Base-by-base conservation (phyloP, 2,888 invertebrate genomes). In the Orthosia gracilis region DNA sequence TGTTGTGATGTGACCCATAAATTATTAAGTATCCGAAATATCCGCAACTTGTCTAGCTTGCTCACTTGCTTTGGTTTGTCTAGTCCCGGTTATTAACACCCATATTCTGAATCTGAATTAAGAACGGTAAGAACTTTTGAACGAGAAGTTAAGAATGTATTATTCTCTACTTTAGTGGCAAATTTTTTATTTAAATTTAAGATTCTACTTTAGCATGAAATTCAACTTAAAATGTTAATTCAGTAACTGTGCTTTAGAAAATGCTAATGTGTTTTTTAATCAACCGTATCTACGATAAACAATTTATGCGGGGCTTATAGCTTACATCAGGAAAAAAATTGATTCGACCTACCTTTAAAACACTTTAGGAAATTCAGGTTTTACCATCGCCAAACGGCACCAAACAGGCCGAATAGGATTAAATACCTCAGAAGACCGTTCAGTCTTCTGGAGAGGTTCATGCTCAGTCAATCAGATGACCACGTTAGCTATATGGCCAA, bases 11-110 rank as follows among this genome's bases (percentile, higher is more conserved):
- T 52, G 23, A 70, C 40, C 13, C 3, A 4, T 31, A n/a, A 12
- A n/a, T 23, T 15, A 50, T 18, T 57, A 58, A n/a, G 5, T 45
- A 23, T 59, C 23, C 31, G 52, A 76, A 52, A 11, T 47, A 77
- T 52, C 58, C 23, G 78, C n/a, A 31, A 45, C n/a, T 76, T 74
- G 13, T 17, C 26, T 40, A 58, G 17, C n/a, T n/a, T 49, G 3
- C 2, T 4, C 4, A 4, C 2, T 7, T 5, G 15, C 17, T 9
- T 0, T 26, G 11, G 0, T 57, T 57, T 57, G 11, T 2, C n/a
- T 26, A 31, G 26, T 45, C 18, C 11, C 0, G 12, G 12, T 26
- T 50, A 23, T 9, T 62, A 31, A 21, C 2, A 23, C 4, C 23
- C 2, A 23, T n/a, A n/a, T n/a, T n/a, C n/a, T n/a, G 23, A 7